Percentiles rank a stretch among this genome's conserved stretches.
Conservation (phyloP, 2,797 vertebrate genomes). For the Periophthalmus magnuspinnatus region DNA sequence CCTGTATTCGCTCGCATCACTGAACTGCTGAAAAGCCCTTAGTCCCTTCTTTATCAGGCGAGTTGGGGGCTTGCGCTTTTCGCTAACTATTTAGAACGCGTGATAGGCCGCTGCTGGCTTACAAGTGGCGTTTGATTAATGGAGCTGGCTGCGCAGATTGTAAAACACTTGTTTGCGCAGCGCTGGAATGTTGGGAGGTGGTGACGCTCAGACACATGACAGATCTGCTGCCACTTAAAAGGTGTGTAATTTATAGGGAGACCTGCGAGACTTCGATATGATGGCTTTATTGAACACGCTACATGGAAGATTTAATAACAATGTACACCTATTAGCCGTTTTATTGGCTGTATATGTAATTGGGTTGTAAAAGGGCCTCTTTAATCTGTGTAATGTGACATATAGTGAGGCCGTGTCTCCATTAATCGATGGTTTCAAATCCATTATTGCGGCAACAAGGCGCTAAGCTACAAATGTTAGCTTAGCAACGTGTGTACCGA, state of each 20-base stretch:
- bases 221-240: constrained; percentile 39
- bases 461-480: neutral
- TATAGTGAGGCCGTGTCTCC: neutral
- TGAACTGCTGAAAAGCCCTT: constrained; percentile 60
- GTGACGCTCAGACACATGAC: constrained; percentile 29
- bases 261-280: constrained; percentile 9
- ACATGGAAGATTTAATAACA: constrained; percentile 7
- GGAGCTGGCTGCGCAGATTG: constrained; percentile 52
- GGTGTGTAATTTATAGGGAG: constrained; percentile 15
- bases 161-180: constrained; percentile 68
- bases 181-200: constrained; percentile 44
- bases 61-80: constrained; percentile 59
- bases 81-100: constrained; percentile 52
- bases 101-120: constrained; percentile 58
- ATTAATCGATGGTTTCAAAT: constrained; percentile 6
- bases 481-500: neutral
- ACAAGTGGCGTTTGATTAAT: constrained; percentile 69
- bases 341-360: constrained; percentile 2
- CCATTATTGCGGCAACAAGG: neutral
- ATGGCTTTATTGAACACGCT: neutral
- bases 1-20: constrained; percentile 56
- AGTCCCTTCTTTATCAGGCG: constrained; percentile 64
- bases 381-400: constrained; percentile 5
- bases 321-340: constrained; percentile 10
- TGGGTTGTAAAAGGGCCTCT: constrained; percentile 6